Percentiles rank a stretch among this genome's conserved stretches.
phyloP scores from a whole-genome alignment of 1,140 invertebrate genomes.

The Steinernema khuongi region DNA sequence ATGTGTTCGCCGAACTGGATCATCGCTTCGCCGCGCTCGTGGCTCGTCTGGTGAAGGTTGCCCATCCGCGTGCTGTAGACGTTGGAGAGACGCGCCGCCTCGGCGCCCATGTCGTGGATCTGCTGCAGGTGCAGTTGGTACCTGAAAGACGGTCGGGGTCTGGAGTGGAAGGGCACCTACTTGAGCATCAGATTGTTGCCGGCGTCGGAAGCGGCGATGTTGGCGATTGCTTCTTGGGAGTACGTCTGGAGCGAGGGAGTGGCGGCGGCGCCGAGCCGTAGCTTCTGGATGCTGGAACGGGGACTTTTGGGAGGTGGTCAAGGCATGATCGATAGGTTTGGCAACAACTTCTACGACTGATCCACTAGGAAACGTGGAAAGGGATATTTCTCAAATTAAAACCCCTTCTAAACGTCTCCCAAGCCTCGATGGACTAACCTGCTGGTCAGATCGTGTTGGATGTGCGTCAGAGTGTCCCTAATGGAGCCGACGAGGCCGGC shows the following conservation, averaged over 20 bases:
- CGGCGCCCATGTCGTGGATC: slow-evolving; percentile 25
- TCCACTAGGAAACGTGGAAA: background rate
- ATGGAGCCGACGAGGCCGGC: slow-evolving; percentile 24
- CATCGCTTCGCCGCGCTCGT: slow-evolving; percentile 31
- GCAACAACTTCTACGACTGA: slow-evolving; percentile 5
- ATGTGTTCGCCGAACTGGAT: slow-evolving; percentile 32
- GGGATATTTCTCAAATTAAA: background rate
- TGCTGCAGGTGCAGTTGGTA: slow-evolving; percentile 26
- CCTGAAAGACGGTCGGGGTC: slow-evolving; percentile 18
- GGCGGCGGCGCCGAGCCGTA: background rate
- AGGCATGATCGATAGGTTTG: background rate
- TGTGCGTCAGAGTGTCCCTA: slow-evolving; percentile 22
- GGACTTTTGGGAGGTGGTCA: background rate
- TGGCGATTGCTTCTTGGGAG: slow-evolving; percentile 18
- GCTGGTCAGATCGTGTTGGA: slow-evolving; percentile 28
- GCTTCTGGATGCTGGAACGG: slow-evolving; percentile 16
- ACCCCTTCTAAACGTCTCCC: too few species aligned
- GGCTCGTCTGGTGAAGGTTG: slow-evolving; percentile 31
- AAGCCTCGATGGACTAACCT: background rate
- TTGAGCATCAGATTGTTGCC: slow-evolving; percentile 27
- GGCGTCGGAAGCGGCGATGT: slow-evolving; percentile 20
- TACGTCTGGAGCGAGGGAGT: slow-evolving; percentile 16
- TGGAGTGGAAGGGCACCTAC: background rate
- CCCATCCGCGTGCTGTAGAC: slow-evolving; percentile 39
- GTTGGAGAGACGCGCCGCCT: slow-evolving; percentile 31